These are phyloP conservation scores for Lepetodrilus schrolli DNA, from an alignment of 2,888 invertebrate genomes.

Conservation along the genomic window DNA sequence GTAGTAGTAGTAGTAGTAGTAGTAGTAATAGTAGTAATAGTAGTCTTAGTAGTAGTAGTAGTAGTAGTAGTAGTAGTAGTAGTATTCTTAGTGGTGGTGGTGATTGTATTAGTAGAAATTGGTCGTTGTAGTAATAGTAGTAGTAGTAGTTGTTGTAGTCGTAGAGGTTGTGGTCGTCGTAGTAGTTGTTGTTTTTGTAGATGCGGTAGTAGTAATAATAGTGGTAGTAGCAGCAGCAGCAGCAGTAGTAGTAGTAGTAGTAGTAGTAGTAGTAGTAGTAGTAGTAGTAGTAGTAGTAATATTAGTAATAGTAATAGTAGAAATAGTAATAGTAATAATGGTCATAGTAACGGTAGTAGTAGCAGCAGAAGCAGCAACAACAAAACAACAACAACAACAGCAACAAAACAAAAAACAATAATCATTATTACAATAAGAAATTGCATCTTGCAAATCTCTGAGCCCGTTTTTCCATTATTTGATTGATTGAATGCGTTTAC, in stretches of 20 bases:
- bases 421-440: background rate
- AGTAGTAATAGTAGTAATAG: conserved; percentile 24
- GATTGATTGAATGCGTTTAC: background rate
- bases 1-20: too few relatives aligned
- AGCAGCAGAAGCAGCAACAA: background rate
- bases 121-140: background rate
- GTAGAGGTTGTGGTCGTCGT: conserved; percentile 30
- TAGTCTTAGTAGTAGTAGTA: conserved; percentile 32
- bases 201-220: conserved; percentile 27
- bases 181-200: conserved; percentile 30
- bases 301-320: background rate
- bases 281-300: conserved; percentile 25
- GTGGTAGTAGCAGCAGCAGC: conserved; percentile 31
- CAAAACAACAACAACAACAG: too few relatives aligned
- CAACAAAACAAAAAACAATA: too few relatives aligned
- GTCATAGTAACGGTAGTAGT: background rate
- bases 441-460: background rate
- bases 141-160: conserved; percentile 27
- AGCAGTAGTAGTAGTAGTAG: conserved; percentile 30
- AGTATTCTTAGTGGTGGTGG: too few relatives aligned
- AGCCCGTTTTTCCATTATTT: background rate
- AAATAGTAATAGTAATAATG: background rate
- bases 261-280: conserved; percentile 27
- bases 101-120: conserved; percentile 10
- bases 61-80: conserved; percentile 29